Percentiles rank a stretch among this genome's conserved stretches.
phyloP scores from a whole-genome alignment of 2,888 invertebrate genomes.

The Tiliacea aurago region DNA sequence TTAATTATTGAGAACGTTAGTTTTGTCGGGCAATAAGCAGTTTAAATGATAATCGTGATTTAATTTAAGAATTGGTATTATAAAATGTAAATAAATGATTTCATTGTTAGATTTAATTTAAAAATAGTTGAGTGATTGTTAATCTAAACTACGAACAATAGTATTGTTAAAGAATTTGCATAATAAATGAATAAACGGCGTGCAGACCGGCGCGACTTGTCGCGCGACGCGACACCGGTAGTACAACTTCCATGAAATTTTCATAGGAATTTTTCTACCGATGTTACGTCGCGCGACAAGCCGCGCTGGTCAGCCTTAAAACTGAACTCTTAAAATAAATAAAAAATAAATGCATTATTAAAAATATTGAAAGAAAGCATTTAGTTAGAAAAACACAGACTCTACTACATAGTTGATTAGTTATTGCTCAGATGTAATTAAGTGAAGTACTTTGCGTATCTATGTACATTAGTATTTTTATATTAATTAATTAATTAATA shows the following conservation, averaged over 20 bases:
- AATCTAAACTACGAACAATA: conserved; percentile 40
- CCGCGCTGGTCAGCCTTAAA: too few species aligned
- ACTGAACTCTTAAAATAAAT: conserved; percentile 26
- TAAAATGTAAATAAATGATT: conserved; percentile 58
- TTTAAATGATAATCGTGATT: conserved; percentile 74
- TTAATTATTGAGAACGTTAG: conserved; percentile 67
- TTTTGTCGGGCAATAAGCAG: conserved; percentile 70
- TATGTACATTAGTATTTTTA: conserved; percentile 75
- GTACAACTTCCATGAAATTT: too few species aligned
- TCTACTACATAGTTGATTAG: conserved; percentile 43
- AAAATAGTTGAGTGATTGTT: conserved; percentile 50
- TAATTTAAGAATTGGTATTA: conserved; percentile 63
- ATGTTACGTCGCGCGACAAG: too few species aligned
- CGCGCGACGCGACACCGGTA: too few species aligned
- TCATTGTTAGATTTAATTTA: conserved; percentile 49
- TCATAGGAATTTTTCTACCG: too few species aligned
- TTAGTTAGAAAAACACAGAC: conserved; percentile 34
- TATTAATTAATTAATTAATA: conserved; percentile 73
- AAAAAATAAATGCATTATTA: background rate
- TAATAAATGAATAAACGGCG: conserved; percentile 14
- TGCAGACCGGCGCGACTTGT: too few species aligned
- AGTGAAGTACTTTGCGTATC: conserved; percentile 65
- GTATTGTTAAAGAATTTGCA: conserved; percentile 24
- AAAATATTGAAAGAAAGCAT: conserved; percentile 15
- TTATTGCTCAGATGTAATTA: conserved; percentile 72